These are phyloP conservation scores for Sarcoramphus papa DNA, from an alignment of 2,797 vertebrate species.

Conservation along the genomic window DNA sequence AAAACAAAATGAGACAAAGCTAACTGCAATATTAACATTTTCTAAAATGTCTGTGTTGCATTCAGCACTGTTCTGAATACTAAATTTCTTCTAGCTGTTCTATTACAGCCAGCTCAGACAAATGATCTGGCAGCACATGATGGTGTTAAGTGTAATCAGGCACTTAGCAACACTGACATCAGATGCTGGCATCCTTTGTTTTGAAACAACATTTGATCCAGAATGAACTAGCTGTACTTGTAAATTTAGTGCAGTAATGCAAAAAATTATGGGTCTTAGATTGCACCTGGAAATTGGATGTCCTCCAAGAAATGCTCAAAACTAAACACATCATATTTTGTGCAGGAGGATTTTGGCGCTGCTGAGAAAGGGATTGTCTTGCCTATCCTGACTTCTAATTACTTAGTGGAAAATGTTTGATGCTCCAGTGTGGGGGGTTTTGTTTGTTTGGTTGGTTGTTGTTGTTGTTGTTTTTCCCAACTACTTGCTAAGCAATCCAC, in stretches of 20 bases:
- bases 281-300: conserved; percentile 1
- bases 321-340: not conserved
- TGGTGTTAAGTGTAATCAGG: conserved; percentile 34
- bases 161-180: conserved; percentile 49
- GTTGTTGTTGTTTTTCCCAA: not conserved
- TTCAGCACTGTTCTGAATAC: conserved; percentile 29
- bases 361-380: not conserved
- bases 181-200: conserved; percentile 48
- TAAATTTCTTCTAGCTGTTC: conserved; percentile 1
- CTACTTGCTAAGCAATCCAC: not conserved
- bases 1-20: not conserved
- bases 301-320: not conserved
- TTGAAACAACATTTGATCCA: conserved; percentile 41
- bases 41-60: not conserved
- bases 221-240: conserved; percentile 23
- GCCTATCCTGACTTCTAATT: not conserved
- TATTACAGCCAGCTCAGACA: not conserved
- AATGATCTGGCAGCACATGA: conserved; percentile 17
- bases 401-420: not conserved
- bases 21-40: not conserved
- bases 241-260: conserved; percentile 29
- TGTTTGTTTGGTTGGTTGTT: not conserved
- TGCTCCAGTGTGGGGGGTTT: not conserved
- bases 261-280: not conserved
- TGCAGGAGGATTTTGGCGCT: not conserved